A percentile compares a stretch with the other conserved stretches of the same genome.
phyloP scores from a whole-genome alignment of 2,888 invertebrate genomes.

The Orchestes rusci region DNA sequence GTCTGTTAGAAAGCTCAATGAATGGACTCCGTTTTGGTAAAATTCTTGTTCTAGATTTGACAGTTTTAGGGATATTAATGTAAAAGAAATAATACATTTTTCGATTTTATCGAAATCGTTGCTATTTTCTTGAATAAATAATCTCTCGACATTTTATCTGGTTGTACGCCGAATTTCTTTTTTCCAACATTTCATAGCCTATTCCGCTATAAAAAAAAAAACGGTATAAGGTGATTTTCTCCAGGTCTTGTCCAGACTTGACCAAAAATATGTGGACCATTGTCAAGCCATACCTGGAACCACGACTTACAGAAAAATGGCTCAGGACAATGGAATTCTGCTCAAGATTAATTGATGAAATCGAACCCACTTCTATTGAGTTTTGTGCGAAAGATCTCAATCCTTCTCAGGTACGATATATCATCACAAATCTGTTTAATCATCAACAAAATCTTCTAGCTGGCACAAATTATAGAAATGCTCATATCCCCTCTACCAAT shows the following conservation, averaged over 20 bases:
- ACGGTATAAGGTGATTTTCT: too few relatives aligned
- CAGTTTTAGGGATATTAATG: too few relatives aligned
- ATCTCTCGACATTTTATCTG: too few relatives aligned
- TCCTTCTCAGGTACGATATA: conserved; percentile 44
- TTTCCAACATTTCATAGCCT: too few relatives aligned
- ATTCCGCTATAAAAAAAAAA: too few relatives aligned
- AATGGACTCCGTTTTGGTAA: too few relatives aligned
- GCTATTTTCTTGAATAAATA: too few relatives aligned
- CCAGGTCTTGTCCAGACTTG: conserved; percentile 62
- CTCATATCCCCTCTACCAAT: conserved; percentile 36
- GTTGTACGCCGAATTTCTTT: too few relatives aligned
- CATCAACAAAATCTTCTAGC: conserved; percentile 23
- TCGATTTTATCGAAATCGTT: too few relatives aligned
- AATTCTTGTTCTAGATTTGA: too few relatives aligned
- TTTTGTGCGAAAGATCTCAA: conserved; percentile 45
- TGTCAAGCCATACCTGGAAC: conserved; percentile 55
- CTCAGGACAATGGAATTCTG: conserved; percentile 47
- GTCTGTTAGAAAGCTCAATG: too few relatives aligned
- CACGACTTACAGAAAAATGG: conserved; percentile 51
- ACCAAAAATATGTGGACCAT: conserved; percentile 55
- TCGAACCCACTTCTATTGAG: conserved; percentile 48
- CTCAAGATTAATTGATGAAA: conserved; percentile 43
- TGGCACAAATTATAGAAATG: conserved; percentile 35
- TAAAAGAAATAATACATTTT: too few relatives aligned
- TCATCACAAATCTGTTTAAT: background rate